Percentiles rank a stretch among this genome's conserved stretches.
phyloP scores from a whole-genome alignment of 2,888 invertebrate genomes.

The Ceriagrion tenellum region DNA sequence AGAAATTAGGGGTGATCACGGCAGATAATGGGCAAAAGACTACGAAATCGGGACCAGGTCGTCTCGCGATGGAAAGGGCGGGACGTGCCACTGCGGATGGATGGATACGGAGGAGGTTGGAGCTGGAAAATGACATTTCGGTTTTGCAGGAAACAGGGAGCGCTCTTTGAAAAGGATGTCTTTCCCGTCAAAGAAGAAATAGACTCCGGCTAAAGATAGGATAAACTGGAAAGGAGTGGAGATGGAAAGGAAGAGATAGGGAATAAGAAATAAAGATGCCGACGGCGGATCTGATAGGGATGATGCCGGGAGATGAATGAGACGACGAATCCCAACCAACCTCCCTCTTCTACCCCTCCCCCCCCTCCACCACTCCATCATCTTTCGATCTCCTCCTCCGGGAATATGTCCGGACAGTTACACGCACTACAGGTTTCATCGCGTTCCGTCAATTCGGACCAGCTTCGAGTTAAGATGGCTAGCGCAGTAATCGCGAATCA shows the following conservation, averaged over 20 bases:
- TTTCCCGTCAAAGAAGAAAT: conserved; percentile 42
- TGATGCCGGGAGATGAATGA: not conserved
- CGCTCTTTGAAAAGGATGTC: not conserved
- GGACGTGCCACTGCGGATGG: too few relatives aligned
- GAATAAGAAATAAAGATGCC: conserved; percentile 25
- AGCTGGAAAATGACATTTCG: not conserved
- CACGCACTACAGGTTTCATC: too few relatives aligned
- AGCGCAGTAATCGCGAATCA: too few relatives aligned
- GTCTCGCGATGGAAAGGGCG: not conserved
- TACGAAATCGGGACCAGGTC: not conserved
- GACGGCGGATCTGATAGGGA: conserved; percentile 16
- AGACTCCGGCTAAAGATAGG: not conserved
- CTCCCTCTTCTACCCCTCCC: not conserved
- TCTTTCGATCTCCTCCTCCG: not conserved
- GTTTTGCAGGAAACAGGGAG: not conserved
- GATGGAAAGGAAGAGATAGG: not conserved
- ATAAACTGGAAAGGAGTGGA: not conserved
- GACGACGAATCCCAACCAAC: not conserved
- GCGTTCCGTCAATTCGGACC: too few relatives aligned
- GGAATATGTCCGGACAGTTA: too few relatives aligned
- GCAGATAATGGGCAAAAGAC: too few relatives aligned
- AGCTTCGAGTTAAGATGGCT: too few relatives aligned
- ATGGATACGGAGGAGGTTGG: not conserved
- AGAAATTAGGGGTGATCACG: too few relatives aligned
- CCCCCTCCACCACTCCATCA: not conserved